Evolutionary conservation across 1,140 invertebrate genomes (phyloP).

Genomic region (Gonatopus flavifemur): DNA sequence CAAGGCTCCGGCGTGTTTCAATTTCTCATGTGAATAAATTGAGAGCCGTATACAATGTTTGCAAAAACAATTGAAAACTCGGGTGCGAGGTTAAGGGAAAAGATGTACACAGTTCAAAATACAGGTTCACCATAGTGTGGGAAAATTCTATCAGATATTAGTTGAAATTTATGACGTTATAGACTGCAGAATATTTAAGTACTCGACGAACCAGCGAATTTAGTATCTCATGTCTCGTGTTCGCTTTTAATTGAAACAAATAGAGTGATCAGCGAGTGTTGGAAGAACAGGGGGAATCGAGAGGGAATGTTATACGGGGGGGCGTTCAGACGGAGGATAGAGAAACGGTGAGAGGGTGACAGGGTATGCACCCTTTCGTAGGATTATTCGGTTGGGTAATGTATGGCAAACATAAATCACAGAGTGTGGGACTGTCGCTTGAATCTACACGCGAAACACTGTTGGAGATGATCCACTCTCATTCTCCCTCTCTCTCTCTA

Average conservation of each 20-base stretch:
- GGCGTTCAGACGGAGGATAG: slow-evolving; percentile 5
- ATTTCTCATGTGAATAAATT: no score
- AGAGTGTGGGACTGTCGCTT: slow-evolving; percentile 37
- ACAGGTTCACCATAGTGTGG: no score
- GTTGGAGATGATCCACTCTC: slow-evolving; percentile 43
- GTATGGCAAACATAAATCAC: slow-evolving; percentile 58
- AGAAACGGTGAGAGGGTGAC: slow-evolving; percentile 30
- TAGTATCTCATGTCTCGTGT: no score
- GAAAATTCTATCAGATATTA: no score
- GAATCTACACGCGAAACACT: slow-evolving; percentile 42
- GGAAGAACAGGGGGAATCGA: slow-evolving; percentile 25
- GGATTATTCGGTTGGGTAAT: slow-evolving; percentile 56
- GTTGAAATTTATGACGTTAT: no score
- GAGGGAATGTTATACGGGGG: slow-evolving; percentile 13
- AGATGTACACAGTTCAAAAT: no score
- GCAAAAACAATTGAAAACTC: no score
- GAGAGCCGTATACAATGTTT: no score
- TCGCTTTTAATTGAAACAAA: slow-evolving; percentile 53
- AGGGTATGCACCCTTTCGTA: slow-evolving; percentile 45
- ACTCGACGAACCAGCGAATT: no score
- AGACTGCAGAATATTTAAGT: no score
- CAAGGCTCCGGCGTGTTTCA: no score
- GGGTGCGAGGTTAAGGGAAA: no score
- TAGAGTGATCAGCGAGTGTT: slow-evolving; percentile 48
- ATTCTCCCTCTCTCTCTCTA: slow-evolving; percentile 26